These are phyloP conservation scores for Platorchestia sp. DNA, from an alignment of 1,140 invertebrate species.

Conservation along the genomic window DNA sequence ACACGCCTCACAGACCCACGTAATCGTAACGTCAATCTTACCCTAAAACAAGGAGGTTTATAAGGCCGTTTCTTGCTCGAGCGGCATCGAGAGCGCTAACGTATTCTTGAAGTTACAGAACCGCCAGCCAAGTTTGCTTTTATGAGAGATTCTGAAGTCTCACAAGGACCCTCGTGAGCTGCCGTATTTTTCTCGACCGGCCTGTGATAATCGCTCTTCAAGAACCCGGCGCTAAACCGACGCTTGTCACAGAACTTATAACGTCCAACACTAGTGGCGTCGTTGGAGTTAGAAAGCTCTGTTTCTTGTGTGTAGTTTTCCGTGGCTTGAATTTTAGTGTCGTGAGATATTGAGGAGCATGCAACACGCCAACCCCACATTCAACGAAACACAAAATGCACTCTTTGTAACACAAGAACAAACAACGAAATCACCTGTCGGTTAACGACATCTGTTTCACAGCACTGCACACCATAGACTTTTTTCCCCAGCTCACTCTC, in stretches of 20 bases:
- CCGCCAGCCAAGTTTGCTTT: conserved; percentile 15
- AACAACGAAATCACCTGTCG: neutral
- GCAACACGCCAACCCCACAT: neutral
- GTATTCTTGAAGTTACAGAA: conserved; percentile 25
- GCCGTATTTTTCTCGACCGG: neutral
- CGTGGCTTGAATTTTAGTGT: neutral
- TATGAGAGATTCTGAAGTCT: conserved; percentile 15
- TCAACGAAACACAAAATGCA: neutral
- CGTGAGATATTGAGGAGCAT: neutral
- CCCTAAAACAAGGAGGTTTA: conserved; percentile 14
- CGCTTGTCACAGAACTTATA: neutral
- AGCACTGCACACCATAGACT: neutral
- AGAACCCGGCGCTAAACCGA: neutral
- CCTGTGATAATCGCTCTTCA: neutral
- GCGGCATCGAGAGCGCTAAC: neutral
- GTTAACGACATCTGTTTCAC: neutral
- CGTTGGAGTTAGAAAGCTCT: neutral
- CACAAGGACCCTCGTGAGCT: neutral
- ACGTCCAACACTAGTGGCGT: neutral
- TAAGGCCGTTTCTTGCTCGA: neutral
- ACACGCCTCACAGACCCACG: neutral
- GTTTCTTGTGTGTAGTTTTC: neutral
- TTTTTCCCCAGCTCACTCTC: neutral
- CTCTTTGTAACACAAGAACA: neutral
- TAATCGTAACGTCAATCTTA: neutral